Evolutionary conservation across 2,797 vertebrate genomes (phyloP).

Genomic region (Bradypodion ventrale): DNA sequence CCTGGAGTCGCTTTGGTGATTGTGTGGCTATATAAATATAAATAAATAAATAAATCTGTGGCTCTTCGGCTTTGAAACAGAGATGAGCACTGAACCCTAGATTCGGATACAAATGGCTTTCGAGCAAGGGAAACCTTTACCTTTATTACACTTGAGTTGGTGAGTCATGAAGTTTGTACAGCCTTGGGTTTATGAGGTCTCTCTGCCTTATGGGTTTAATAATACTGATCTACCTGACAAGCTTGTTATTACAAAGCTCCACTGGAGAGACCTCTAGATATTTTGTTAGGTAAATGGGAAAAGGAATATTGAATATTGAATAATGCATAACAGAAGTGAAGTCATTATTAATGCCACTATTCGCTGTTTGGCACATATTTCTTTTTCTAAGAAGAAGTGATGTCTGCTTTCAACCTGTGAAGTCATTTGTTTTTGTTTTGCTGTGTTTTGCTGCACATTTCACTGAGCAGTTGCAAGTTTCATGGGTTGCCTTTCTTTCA

Average conservation of each 20-base stretch:
- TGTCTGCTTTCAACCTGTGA: neutral
- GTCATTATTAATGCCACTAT: conserved; percentile 4
- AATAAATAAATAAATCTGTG: too few relatives aligned
- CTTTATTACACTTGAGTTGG: neutral
- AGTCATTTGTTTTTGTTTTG: neutral
- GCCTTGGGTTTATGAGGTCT: neutral
- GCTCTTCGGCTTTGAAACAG: too few relatives aligned
- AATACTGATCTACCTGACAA: neutral
- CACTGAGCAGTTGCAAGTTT: neutral
- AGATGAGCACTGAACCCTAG: too few relatives aligned
- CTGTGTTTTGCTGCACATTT: neutral
- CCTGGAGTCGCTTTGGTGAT: too few relatives aligned
- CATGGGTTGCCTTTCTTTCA: neutral
- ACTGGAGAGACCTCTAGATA: neutral
- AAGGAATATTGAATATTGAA: conserved; percentile 1
- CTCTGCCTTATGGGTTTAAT: neutral
- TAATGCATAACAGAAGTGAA: neutral
- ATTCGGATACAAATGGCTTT: too few relatives aligned
- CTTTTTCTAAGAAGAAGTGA: neutral
- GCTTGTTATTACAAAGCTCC: neutral
- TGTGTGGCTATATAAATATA: too few relatives aligned
- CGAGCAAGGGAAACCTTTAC: too few relatives aligned
- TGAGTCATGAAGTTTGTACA: neutral
- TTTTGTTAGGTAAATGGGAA: neutral
- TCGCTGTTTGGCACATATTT: neutral